phyloP scores from a whole-genome alignment of 1,140 invertebrate genomes.

The Monomorium pharaonis region DNA sequence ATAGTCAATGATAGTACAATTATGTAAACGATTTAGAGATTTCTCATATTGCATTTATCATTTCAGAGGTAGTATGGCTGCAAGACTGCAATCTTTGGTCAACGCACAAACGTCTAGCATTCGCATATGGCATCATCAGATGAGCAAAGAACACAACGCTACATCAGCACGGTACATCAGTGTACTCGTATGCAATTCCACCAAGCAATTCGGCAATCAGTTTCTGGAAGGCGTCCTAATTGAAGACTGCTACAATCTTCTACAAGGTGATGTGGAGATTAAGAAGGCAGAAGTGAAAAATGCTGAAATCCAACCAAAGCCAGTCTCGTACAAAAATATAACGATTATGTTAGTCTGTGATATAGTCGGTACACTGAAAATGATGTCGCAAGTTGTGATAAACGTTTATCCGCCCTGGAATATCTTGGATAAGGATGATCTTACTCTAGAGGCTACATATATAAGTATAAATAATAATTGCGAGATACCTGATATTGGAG shows the following conservation, averaged over 20 bases:
- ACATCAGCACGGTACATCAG: constrained; percentile 65
- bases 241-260: constrained; percentile 74
- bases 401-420: constrained; percentile 81
- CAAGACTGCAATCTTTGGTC: constrained; percentile 74
- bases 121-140: constrained; percentile 79
- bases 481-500: not conserved
- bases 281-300: not conserved
- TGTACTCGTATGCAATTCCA: constrained; percentile 64
- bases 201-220: constrained; percentile 69
- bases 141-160: constrained; percentile 63
- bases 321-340: constrained; percentile 34
- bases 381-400: constrained; percentile 68
- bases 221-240: constrained; percentile 75
- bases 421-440: constrained; percentile 70
- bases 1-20: not conserved
- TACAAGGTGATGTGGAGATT: constrained; percentile 36
- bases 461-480: constrained; percentile 69
- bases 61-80: constrained; percentile 78
- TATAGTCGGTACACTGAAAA: constrained; percentile 74
- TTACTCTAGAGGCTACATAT: constrained; percentile 72
- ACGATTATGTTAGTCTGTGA: constrained; percentile 78
- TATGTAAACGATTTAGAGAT: not conserved
- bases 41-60: constrained; percentile 36
- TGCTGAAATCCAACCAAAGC: not conserved
- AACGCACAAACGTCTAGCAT: constrained; percentile 74